These are phyloP conservation scores for Podocnemis expansa DNA, from an alignment of 2,113 vertebrate genomes.

Conservation along the genomic window DNA sequence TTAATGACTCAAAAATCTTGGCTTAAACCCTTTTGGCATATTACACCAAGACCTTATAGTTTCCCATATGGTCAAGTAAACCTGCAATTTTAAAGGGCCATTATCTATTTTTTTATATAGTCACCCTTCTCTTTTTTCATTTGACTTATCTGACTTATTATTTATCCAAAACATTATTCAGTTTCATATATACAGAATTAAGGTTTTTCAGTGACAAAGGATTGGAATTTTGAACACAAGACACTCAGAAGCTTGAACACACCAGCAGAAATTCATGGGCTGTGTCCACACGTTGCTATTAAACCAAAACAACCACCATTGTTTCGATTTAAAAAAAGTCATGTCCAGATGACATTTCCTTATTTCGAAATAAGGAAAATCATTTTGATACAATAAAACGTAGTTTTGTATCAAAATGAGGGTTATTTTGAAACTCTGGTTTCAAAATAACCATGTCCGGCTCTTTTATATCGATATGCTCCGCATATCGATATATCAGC, in stretches of 20 bases:
- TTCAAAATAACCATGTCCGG: too few species aligned
- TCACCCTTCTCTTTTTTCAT: not conserved
- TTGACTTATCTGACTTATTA: not conserved
- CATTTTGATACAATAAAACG: too few species aligned
- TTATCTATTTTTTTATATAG: not conserved
- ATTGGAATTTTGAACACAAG: not conserved
- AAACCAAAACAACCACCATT: too few species aligned
- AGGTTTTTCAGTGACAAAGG: not conserved
- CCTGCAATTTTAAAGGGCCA: not conserved
- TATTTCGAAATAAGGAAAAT: too few species aligned
- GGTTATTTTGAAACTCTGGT: too few species aligned
- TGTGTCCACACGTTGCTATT: too few species aligned
- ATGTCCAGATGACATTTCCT: too few species aligned
- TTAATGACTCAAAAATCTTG: constrained; percentile 8
- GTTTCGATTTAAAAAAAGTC: too few species aligned
- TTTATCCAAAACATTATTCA: not conserved
- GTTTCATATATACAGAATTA: not conserved
- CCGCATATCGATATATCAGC: too few species aligned
- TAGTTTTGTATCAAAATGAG: too few species aligned
- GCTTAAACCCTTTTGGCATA: not conserved
- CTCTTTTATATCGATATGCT: too few species aligned
- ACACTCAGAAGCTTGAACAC: not conserved
- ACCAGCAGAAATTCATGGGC: not conserved
- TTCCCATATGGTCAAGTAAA: not conserved
- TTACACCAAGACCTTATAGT: not conserved